phyloP scores from a whole-genome alignment of 2,113 vertebrate species.

The Notechis scutatus region DNA sequence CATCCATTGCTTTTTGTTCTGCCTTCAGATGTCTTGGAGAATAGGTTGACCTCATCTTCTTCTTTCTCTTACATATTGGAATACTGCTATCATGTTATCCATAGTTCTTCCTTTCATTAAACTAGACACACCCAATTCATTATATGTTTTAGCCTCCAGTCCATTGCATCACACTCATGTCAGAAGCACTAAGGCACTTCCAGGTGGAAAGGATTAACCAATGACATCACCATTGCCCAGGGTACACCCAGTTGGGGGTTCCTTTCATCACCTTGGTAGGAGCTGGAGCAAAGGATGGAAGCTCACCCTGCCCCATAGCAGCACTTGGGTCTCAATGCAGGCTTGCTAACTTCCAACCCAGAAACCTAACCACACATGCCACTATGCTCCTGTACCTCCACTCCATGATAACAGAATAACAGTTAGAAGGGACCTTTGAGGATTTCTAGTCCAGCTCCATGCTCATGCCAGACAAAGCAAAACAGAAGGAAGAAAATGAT shows the following conservation, averaged over 20 bases:
- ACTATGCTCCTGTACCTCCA: not conserved
- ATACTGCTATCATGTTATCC: not conserved
- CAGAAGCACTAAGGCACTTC: not conserved
- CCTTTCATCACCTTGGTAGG: not conserved
- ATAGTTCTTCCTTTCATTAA: not conserved
- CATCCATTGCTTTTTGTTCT: not conserved
- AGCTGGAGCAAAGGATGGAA: not conserved
- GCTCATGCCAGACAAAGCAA: not conserved
- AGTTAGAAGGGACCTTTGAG: not conserved
- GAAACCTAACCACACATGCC: not conserved
- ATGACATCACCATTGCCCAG: not conserved
- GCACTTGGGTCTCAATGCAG: not conserved
- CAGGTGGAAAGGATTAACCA: not conserved
- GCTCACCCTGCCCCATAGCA: not conserved
- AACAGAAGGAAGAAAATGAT: not conserved
- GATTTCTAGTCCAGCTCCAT: not conserved
- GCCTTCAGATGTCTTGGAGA: not conserved
- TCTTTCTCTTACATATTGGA: not conserved
- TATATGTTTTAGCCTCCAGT: not conserved
- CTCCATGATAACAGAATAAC: not conserved
- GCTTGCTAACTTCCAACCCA: not conserved
- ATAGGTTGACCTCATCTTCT: not conserved
- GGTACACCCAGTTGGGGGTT: not conserved
- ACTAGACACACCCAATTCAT: not conserved
- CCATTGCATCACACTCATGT: not conserved